phyloP scores from a whole-genome alignment of 23 tunicate genomes.

The Diplosoma virens region DNA sequence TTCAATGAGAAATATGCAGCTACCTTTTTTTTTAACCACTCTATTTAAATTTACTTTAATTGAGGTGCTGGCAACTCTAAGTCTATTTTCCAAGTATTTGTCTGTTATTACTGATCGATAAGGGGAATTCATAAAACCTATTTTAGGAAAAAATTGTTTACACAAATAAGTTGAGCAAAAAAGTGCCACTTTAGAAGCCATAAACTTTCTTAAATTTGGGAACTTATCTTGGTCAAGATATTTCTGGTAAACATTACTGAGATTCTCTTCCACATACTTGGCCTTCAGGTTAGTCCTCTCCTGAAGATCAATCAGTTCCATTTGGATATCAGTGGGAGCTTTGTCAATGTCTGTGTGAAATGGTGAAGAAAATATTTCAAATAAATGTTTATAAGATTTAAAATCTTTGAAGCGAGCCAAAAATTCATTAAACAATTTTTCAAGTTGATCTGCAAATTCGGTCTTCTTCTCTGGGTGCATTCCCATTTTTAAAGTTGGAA shows the following conservation, averaged over 20 bases:
- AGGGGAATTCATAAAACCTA: neutral
- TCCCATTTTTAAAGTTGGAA: neutral
- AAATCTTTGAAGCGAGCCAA: slow-evolving; percentile 13
- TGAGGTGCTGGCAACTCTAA: too few relatives aligned
- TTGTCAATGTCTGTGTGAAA: slow-evolving; percentile 16
- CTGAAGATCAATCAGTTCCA: neutral
- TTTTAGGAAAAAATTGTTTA: slow-evolving; percentile 23
- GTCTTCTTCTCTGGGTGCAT: neutral
- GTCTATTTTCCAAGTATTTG: too few relatives aligned
- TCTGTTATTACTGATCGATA: too few relatives aligned
- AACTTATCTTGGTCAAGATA: slow-evolving; percentile 25
- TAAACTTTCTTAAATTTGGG: slow-evolving; percentile 26
- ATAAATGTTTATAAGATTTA: slow-evolving; percentile 13
- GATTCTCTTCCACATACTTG: slow-evolving; percentile 15
- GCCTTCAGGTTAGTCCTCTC: slow-evolving; percentile 4
- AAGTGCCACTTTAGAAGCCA: too few relatives aligned
- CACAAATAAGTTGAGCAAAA: slow-evolving; percentile 12
- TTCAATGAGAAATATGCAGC: too few relatives aligned
- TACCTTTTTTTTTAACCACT: too few relatives aligned
- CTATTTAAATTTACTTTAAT: too few relatives aligned
- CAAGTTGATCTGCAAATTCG: neutral
- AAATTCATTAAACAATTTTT: slow-evolving; percentile 21
- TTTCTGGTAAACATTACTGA: slow-evolving; percentile 11
- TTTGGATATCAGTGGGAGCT: neutral
- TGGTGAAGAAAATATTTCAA: slow-evolving; percentile 10